A percentile compares a stretch with the other conserved stretches of the same genome.
Evolutionary conservation across 2,888 invertebrate genomes (phyloP).

Genomic region (Operophtera brumata): DNA sequence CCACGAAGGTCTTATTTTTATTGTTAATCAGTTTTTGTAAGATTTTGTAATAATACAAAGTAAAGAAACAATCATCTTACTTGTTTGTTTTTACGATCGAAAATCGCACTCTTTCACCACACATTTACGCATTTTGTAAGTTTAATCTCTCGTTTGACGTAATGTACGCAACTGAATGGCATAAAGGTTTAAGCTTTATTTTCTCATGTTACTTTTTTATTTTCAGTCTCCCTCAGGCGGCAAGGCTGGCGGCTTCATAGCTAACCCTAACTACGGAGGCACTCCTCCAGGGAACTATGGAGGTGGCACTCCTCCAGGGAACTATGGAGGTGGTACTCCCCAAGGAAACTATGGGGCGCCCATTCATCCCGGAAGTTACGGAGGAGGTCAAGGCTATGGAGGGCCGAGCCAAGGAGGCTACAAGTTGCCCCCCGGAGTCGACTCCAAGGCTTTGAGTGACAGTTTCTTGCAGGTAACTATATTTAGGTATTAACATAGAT

Average conservation of each 20-base stretch:
- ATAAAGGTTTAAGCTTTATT: too few species aligned
- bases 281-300: constrained; percentile 3
- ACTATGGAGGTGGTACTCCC: constrained; percentile 29
- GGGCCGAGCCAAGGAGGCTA: constrained; percentile 79
- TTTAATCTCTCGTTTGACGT: too few species aligned
- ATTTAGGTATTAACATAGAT: too few species aligned
- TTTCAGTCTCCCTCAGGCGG: constrained; percentile 68
- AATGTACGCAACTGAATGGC: too few species aligned
- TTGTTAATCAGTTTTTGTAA: too few species aligned
- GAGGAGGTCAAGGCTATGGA: constrained; percentile 37
- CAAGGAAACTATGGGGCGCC: neutral
- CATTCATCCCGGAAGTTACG: constrained; percentile 74
- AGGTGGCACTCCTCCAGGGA: constrained; percentile 6
- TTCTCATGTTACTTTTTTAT: too few species aligned
- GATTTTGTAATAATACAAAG: too few species aligned
- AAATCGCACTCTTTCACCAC: too few species aligned
- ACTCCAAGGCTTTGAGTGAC: constrained; percentile 83
- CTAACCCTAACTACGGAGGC: constrained; percentile 41
- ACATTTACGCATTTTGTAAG: too few species aligned
- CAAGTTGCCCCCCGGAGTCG: constrained; percentile 83
- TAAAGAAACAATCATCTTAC: too few species aligned
- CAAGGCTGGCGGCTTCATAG: constrained; percentile 68
- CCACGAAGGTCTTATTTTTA: too few species aligned
- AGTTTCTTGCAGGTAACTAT: constrained; percentile 77
- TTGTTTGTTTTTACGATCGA: too few species aligned